Percentiles rank a stretch among this genome's conserved stretches.
Conservation (phyloP, 2,888 invertebrate species). For the Lycaena phlaeas region DNA sequence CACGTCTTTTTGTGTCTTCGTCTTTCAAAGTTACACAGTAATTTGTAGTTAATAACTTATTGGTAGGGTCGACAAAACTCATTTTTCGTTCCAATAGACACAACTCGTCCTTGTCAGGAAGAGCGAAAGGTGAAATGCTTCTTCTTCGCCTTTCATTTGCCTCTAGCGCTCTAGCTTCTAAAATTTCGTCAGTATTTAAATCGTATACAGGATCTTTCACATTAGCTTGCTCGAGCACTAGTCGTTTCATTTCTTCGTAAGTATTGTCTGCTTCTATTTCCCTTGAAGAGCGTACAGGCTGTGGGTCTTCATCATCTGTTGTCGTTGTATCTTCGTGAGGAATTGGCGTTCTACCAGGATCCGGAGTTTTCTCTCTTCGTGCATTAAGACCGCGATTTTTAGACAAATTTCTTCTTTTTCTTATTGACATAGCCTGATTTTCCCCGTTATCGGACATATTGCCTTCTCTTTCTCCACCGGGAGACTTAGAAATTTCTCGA, state of each 20-base stretch:
- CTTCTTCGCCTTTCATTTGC: conserved; percentile 59
- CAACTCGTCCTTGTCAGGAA: conserved; percentile 52
- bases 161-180: conserved; percentile 55
- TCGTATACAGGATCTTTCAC: conserved; percentile 63
- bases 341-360: conserved; percentile 57
- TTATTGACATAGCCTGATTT: conserved; percentile 62
- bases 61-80: conserved; percentile 63
- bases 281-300: conserved; percentile 39
- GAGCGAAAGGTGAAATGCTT: conserved; percentile 67
- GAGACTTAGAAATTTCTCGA: conserved; percentile 34
- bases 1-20: conserved; percentile 40
- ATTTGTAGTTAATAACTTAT: conserved; percentile 58
- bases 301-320: conserved; percentile 61
- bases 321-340: conserved; percentile 77
- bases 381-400: conserved; percentile 67
- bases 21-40: conserved; percentile 57
- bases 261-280: conserved; percentile 65
- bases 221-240: conserved; percentile 50
- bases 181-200: conserved; percentile 53
- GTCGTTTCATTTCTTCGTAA: conserved; percentile 62
- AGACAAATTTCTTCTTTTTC: conserved; percentile 75
- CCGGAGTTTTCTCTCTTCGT: conserved; percentile 65
- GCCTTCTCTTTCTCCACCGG: conserved; percentile 29
- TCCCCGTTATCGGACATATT: conserved; percentile 41
- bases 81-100: conserved; percentile 50